phyloP scores from a whole-genome alignment of 2,888 invertebrate genomes.

The Drosophila atroscutellata region DNA sequence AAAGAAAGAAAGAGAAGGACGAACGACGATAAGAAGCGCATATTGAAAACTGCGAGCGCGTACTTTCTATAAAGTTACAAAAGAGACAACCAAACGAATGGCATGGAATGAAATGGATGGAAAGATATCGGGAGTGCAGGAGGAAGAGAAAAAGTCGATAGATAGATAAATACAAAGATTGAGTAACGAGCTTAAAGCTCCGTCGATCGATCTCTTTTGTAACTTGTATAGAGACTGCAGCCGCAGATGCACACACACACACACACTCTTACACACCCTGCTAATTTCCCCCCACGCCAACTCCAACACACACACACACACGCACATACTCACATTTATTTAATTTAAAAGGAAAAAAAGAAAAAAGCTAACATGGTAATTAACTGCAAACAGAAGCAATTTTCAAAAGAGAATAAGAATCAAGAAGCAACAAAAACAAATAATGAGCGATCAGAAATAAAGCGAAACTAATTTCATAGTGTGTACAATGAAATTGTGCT shows the following conservation, averaged over 20 bases:
- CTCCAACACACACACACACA: slow-evolving; percentile 30
- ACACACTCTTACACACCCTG: slow-evolving; percentile 34
- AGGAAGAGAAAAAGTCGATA: slow-evolving; percentile 19
- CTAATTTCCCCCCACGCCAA: slow-evolving; percentile 33
- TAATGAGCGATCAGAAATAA: slow-evolving; percentile 43
- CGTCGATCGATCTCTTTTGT: slow-evolving; percentile 69
- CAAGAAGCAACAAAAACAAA: slow-evolving; percentile 21
- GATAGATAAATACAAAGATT: slow-evolving; percentile 23
- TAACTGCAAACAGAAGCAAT: slow-evolving; percentile 59
- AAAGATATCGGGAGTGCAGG: slow-evolving; percentile 4
- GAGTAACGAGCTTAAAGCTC: slow-evolving; percentile 44
- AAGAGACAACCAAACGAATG: slow-evolving; percentile 54
- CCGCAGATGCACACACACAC: slow-evolving; percentile 54
- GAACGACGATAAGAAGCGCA: slow-evolving; percentile 34
- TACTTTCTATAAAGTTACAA: slow-evolving; percentile 84
- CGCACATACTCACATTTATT: slow-evolving; percentile 67
- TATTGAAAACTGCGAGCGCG: slow-evolving; percentile 64
- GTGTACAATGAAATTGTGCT: slow-evolving; percentile 79
- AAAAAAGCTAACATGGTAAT: slow-evolving; percentile 34
- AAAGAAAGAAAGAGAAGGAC: slow-evolving; percentile 28
- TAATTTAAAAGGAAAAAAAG: slow-evolving; percentile 57
- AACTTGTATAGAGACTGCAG: slow-evolving; percentile 84
- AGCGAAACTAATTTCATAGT: slow-evolving; percentile 71
- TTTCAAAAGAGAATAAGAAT: slow-evolving; percentile 37
- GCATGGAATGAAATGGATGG: slow-evolving; percentile 7